Evolutionary conservation across 2,888 invertebrate species (phyloP).

Genomic region (Tribolium freemani): DNA sequence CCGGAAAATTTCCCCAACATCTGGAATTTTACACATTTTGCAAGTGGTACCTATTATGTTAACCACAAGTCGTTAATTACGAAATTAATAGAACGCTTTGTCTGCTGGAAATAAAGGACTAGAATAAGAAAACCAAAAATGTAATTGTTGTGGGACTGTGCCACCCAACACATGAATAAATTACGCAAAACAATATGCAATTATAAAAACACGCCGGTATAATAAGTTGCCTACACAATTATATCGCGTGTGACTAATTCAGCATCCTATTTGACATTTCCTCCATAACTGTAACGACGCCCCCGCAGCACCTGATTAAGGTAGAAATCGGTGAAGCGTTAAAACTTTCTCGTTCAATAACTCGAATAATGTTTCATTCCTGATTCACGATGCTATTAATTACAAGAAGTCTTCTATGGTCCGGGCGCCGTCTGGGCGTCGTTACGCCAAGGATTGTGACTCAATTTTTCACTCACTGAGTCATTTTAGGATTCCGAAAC

Average conservation of each 20-base stretch:
- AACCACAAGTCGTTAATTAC: background rate
- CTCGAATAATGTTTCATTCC: slow-evolving; percentile 5
- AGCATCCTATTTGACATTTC: slow-evolving; percentile 29
- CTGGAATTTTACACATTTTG: slow-evolving; percentile 1
- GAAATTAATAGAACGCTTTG: background rate
- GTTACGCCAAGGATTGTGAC: slow-evolving; percentile 18
- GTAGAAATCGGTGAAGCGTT: slow-evolving; percentile 24
- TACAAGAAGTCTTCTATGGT: slow-evolving; percentile 3
- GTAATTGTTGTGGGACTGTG: slow-evolving; percentile 1
- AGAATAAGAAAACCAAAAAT: no score
- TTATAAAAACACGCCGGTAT: slow-evolving; percentile 41
- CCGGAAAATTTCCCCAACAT: slow-evolving; percentile 1
- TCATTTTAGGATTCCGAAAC: slow-evolving; percentile 10
- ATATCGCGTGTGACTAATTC: slow-evolving; percentile 12
- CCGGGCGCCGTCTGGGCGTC: slow-evolving; percentile 38
- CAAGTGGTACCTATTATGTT: background rate
- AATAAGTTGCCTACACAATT: slow-evolving; percentile 45
- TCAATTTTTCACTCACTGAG: slow-evolving; percentile 30
- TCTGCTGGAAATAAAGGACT: no score
- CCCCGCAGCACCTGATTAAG: slow-evolving; percentile 37
- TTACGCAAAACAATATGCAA: slow-evolving; percentile 41
- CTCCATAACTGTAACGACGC: slow-evolving; percentile 33
- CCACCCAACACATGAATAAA: slow-evolving; percentile 32
- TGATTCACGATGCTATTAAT: slow-evolving; percentile 22
- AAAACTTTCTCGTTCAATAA: slow-evolving; percentile 30